Evolutionary conservation across 2,888 invertebrate species (phyloP).

Genomic region (Drosophila stalkeri): DNA sequence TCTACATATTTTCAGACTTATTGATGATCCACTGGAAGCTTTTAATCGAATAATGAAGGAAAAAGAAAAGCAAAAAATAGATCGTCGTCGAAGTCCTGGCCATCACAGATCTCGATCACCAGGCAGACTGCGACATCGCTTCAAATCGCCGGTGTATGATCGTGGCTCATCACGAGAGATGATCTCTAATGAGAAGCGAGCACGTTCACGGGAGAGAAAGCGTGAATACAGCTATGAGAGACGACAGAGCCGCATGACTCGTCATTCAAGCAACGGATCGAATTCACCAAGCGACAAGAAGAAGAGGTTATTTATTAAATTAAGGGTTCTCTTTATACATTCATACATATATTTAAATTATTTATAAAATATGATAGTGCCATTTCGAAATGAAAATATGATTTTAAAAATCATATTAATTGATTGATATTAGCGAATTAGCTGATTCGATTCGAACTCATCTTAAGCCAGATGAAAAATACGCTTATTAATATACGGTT

Average conservation of each 20-base stretch:
- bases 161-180: slow-evolving; percentile 74
- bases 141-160: slow-evolving; percentile 78
- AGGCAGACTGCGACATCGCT: slow-evolving; percentile 75
- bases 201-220: slow-evolving; percentile 66
- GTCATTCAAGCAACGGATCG: slow-evolving; percentile 60
- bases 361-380: slow-evolving; percentile 6
- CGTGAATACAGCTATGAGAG: slow-evolving; percentile 71
- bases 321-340: slow-evolving; percentile 32
- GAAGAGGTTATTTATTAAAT: slow-evolving; percentile 64
- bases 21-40: slow-evolving; percentile 94
- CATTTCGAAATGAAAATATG: slow-evolving; percentile 13
- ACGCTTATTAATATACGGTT: slow-evolving; percentile 20
- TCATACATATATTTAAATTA: slow-evolving; percentile 13
- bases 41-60: slow-evolving; percentile 94
- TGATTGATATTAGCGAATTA: background rate
- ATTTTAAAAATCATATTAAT: slow-evolving; percentile 6
- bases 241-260: slow-evolving; percentile 49
- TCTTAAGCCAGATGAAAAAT: slow-evolving; percentile 14
- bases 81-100: slow-evolving; percentile 86
- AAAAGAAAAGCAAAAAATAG: slow-evolving; percentile 88
- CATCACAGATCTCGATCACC: slow-evolving; percentile 84
- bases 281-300: slow-evolving; percentile 65
- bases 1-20: slow-evolving; percentile 85
- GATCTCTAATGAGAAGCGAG: slow-evolving; percentile 61
- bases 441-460: slow-evolving; percentile 10